Evolutionary conservation across 2,888 invertebrate genomes (phyloP).

Genomic region (Podotricha telesiphe): DNA sequence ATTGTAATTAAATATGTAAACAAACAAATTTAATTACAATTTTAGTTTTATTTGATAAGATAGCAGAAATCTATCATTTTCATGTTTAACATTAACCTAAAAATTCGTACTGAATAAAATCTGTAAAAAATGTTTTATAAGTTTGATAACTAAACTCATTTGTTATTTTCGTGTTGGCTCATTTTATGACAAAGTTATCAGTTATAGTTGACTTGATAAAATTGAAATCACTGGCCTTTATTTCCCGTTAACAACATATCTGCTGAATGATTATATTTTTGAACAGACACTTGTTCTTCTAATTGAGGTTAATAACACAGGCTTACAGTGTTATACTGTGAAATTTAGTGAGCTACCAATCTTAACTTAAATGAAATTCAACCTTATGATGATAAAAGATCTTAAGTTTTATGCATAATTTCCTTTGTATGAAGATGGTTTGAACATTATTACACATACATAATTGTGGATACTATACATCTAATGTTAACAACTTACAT

Average conservation of each 20-base stretch:
- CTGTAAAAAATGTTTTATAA: neutral
- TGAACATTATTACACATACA: neutral
- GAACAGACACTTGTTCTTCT: conserved; percentile 59
- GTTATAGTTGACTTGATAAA: conserved; percentile 55
- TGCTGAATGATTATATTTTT: conserved; percentile 62
- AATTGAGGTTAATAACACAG: conserved; percentile 72
- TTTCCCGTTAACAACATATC: conserved; percentile 48
- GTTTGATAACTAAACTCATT: neutral
- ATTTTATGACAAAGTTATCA: conserved; percentile 48
- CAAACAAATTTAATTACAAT: too few species aligned
- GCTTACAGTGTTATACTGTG: conserved; percentile 47
- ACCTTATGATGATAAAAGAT: conserved; percentile 48
- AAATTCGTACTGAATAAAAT: neutral
- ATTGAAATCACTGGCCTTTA: conserved; percentile 53
- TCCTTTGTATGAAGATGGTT: neutral
- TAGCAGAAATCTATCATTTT: too few species aligned
- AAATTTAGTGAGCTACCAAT: conserved; percentile 44
- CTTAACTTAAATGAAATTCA: conserved; percentile 47
- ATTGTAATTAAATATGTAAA: too few species aligned
- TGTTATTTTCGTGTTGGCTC: conserved; percentile 50
- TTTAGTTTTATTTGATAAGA: too few species aligned
- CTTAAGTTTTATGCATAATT: neutral
- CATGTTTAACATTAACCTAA: neutral
- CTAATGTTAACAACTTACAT: too few species aligned
- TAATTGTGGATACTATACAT: too few species aligned